Conservation (phyloP, 2,888 invertebrate genomes). For the Carcina quercana region DNA sequence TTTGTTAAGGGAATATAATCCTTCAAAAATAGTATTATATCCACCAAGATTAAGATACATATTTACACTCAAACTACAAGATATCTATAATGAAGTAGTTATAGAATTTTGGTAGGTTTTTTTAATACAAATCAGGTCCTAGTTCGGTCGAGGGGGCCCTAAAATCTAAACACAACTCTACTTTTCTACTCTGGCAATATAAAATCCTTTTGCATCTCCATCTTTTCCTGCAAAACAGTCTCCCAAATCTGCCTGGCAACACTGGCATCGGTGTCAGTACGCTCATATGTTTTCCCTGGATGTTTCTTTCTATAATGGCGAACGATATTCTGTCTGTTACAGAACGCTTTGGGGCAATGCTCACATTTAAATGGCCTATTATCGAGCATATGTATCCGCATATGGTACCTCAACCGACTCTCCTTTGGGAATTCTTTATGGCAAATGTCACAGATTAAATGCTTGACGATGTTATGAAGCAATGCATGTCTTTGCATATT, state of each 20-base stretch:
- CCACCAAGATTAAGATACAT: too few relatives aligned
- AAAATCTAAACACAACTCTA: too few relatives aligned
- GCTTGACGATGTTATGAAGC: conserved; percentile 11
- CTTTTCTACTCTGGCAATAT: too few relatives aligned
- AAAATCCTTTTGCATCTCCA: too few relatives aligned
- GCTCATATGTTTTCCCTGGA: conserved; percentile 33
- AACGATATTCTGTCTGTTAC: conserved; percentile 47
- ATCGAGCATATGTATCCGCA: conserved; percentile 20
- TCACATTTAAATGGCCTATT: conserved; percentile 43
- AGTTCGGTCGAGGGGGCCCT: too few relatives aligned
- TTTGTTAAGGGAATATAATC: too few relatives aligned
- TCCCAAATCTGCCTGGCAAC: conserved; percentile 41
- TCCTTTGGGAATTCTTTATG: conserved; percentile 14
- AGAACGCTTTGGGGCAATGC: conserved; percentile 42
- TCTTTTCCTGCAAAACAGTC: too few relatives aligned
- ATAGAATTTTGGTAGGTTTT: too few relatives aligned
- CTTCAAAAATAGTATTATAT: too few relatives aligned
- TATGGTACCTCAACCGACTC: conserved; percentile 16
- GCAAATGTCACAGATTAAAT: conserved; percentile 14
- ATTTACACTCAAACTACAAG: too few relatives aligned
- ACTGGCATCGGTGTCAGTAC: conserved; percentile 42
- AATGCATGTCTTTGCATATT: conserved; percentile 41
- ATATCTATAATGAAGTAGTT: too few relatives aligned
- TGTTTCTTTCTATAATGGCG: conserved; percentile 50
- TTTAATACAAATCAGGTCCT: too few relatives aligned